phyloP scores from a whole-genome alignment of 2,797 vertebrate species.

The Pangasius macronema region DNA sequence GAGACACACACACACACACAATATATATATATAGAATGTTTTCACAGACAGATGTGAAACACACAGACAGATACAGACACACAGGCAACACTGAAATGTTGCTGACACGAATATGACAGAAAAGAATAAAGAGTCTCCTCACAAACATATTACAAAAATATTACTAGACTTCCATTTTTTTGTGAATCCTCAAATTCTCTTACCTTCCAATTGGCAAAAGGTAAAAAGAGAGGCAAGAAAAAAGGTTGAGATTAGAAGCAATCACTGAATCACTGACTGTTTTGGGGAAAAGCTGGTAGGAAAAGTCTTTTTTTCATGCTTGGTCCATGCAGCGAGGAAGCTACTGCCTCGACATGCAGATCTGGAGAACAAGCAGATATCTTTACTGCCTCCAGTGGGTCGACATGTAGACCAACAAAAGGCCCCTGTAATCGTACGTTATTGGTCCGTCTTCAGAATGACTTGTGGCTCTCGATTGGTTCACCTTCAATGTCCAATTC shows the following conservation, averaged over 20 bases:
- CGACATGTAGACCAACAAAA: neutral
- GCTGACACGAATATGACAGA: neutral
- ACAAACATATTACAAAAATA: conserved; percentile 34
- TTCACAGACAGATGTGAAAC: conserved; percentile 24
- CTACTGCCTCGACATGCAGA: conserved; percentile 42
- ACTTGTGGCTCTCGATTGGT: no score
- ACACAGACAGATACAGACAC: conserved; percentile 23
- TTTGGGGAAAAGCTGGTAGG: conserved; percentile 48
- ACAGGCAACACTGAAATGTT: conserved; percentile 27
- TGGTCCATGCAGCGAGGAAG: conserved; percentile 50
- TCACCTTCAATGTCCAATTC: no score
- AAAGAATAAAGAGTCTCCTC: conserved; percentile 1
- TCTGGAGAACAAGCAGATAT: conserved; percentile 37
- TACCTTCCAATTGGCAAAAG: conserved; percentile 76
- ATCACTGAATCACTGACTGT: conserved; percentile 57
- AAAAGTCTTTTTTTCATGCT: conserved; percentile 51
- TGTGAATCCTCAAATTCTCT: conserved; percentile 62
- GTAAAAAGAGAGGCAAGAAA: conserved; percentile 67
- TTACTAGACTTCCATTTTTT: conserved; percentile 38
- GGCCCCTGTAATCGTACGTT: no score
- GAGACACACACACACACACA: neutral
- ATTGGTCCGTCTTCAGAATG: no score
- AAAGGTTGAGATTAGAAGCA: conserved; percentile 63
- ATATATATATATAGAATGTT: neutral
- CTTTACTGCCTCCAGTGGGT: conserved; percentile 14